phyloP scores from a whole-genome alignment of 2,888 invertebrate species.

The Oxystoma pomonae region DNA sequence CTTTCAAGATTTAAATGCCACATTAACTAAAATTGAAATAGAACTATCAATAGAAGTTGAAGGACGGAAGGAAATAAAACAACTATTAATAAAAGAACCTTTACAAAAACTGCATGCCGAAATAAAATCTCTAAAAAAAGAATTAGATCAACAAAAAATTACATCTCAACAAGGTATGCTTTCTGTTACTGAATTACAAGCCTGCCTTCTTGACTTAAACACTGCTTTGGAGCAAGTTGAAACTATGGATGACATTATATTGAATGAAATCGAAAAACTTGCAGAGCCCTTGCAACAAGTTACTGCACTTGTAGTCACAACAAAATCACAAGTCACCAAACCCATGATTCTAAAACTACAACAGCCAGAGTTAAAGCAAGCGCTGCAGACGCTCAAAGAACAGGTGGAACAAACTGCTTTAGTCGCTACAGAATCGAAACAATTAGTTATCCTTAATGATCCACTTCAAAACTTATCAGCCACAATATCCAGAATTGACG shows the following conservation, averaged over 20 bases:
- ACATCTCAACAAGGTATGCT: conserved; percentile 20
- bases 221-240: conserved; percentile 15
- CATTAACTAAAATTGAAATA: conserved; percentile 3
- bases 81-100: conserved; percentile 9
- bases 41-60: not conserved
- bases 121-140: conserved; percentile 12
- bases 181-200: conserved; percentile 18
- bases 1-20: not conserved
- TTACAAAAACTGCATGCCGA: conserved; percentile 14
- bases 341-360: conserved; percentile 17
- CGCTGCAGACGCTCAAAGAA: conserved; percentile 9
- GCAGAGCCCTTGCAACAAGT: conserved; percentile 22
- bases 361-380: conserved; percentile 17
- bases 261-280: conserved; percentile 12
- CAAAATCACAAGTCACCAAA: conserved; percentile 9
- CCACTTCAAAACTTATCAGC: conserved; percentile 9
- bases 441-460: not conserved
- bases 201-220: conserved; percentile 17
- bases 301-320: conserved; percentile 8
- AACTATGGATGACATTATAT: conserved; percentile 7
- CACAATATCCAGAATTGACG: conserved; percentile 5
- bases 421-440: too few species aligned
- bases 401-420: conserved; percentile 2
- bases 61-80: conserved; percentile 9
- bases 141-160: conserved; percentile 1